phyloP scores from a whole-genome alignment of 2,888 invertebrate genomes.

The Muscina levida region DNA sequence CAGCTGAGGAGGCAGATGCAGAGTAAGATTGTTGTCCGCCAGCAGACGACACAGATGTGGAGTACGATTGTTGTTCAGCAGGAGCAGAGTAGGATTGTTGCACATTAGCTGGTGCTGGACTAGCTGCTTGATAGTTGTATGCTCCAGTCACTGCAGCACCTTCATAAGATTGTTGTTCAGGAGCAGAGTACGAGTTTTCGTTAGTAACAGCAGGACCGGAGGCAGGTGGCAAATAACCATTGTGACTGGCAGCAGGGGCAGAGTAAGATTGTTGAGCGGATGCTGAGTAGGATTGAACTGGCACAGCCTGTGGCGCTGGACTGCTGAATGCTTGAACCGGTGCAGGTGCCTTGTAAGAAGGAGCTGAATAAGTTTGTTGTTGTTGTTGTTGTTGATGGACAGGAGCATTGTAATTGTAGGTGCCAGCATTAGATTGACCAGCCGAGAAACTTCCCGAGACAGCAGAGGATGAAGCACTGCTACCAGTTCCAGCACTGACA shows the following conservation, averaged over 20 bases:
- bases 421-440: conserved; percentile 19
- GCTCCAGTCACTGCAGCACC: conserved; percentile 33
- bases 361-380: conserved; percentile 40
- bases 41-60: conserved; percentile 36
- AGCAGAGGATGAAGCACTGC: not conserved
- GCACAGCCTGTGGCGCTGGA: conserved; percentile 36
- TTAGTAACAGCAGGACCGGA: conserved; percentile 7
- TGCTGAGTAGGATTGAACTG: conserved; percentile 36
- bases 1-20: conserved; percentile 39
- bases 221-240: conserved; percentile 37
- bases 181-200: conserved; percentile 50
- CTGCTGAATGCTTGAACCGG: conserved; percentile 6
- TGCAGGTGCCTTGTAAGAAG: conserved; percentile 2
- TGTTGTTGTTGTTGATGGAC: conserved; percentile 39
- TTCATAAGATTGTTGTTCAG: conserved; percentile 31
- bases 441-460: not conserved
- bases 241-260: conserved; percentile 34
- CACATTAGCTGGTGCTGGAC: conserved; percentile 34
- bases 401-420: conserved; percentile 42
- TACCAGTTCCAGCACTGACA: not conserved
- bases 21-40: conserved; percentile 33
- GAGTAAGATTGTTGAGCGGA: conserved; percentile 31
- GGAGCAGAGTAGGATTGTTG: conserved; percentile 50
- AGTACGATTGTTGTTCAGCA: conserved; percentile 31
- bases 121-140: conserved; percentile 33